Evolutionary conservation across 2,113 vertebrate genomes (phyloP).

Genomic region (Alectura lathami): DNA sequence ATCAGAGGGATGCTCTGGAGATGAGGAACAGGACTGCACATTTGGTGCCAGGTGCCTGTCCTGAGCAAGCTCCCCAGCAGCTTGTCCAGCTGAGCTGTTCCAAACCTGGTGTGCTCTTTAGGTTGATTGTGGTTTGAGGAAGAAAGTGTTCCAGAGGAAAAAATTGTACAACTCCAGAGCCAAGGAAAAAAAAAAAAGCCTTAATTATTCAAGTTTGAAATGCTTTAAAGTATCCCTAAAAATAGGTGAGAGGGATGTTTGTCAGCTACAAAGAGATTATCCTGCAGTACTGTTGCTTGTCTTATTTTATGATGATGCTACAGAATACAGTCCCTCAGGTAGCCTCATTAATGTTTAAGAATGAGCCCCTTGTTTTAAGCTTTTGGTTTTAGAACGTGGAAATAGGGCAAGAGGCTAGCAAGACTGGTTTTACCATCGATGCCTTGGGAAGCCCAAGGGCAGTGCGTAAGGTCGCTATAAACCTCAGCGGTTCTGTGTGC

Average conservation of each 20-base stretch:
- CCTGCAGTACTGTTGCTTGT: constrained; percentile 18
- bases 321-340: constrained; percentile 62
- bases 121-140: not conserved
- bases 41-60: not conserved
- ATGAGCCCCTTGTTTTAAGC: constrained; percentile 20
- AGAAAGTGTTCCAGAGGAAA: not conserved
- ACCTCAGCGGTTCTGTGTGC: not conserved
- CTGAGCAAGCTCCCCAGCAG: not conserved
- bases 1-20: not conserved
- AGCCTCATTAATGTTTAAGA: constrained; percentile 64
- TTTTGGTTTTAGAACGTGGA: constrained; percentile 20
- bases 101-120: not conserved
- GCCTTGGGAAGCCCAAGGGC: not conserved
- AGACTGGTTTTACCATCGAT: not conserved
- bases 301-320: constrained; percentile 67
- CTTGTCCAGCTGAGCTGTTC: not conserved
- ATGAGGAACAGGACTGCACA: fast-evolving
- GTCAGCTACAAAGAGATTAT: constrained; percentile 63
- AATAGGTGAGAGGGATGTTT: constrained; percentile 58
- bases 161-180: not conserved
- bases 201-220: constrained; percentile 62
- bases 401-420: constrained; percentile 25
- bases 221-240: constrained; percentile 67
- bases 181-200: not conserved
- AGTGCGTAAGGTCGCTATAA: not conserved